Base-by-base conservation (phyloP, 2,888 invertebrate species). In the Leistus spinibarbis region DNA sequence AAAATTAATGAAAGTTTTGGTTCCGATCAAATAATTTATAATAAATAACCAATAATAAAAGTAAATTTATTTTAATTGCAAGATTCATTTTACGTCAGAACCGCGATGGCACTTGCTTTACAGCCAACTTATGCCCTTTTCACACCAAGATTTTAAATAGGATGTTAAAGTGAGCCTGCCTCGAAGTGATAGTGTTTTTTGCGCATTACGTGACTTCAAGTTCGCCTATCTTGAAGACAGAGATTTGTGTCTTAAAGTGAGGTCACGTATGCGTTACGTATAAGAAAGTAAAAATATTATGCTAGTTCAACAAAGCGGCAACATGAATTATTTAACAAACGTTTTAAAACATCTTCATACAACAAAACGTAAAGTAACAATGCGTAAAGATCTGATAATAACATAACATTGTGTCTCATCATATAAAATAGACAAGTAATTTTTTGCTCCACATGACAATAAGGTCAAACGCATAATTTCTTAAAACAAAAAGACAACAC, bases 381-480 rank as follows among this genome's bases (percentile, higher is more conserved):
- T 17, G 60, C 60, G 60, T 17, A 19, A 60, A 60, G 17, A 60
- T 60, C 60, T 19, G 60, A 60, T 60, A 60, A 60, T 22, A 22
- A 60, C 54, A 1, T 54, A n/a, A n/a, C 40, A 40, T 40, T 40
- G 40, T 13, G 13, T 40, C 40, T 40, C 40, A 40, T 40, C 40
- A 40, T 40, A 40, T 40, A 40, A 40, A 40, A 2, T 40, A 40
- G 65, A 24, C 40, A 40, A 72, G 27, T 17, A 40, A 72, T 72
- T 72, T 72, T 72, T 72, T 72, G 72, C 72, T 72, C 72, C 66
- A 72, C 40, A 66, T 72, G 56, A 72, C 27, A 72, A 65, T 7
- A 57, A 72, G 72, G 72, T 66, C 72, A 72, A 72, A 72, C 60
- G 65, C 65, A 72, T 56, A 66, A 65, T 72, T 65, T 65, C 64